Conservation (phyloP, 2,113 vertebrate genomes). For the Sapayoa aenigma region DNA sequence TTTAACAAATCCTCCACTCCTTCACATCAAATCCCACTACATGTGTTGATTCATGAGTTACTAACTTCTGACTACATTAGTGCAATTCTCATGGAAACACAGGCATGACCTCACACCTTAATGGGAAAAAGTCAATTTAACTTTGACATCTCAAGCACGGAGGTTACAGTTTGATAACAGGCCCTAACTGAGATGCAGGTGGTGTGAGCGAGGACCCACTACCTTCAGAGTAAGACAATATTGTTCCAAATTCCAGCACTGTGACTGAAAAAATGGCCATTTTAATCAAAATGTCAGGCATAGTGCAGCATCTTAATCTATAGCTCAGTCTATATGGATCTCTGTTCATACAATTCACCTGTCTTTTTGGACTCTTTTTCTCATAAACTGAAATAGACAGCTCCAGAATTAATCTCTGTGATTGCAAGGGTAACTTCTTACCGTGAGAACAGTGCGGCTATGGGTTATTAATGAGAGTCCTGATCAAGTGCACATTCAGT, state of each 20-base stretch:
- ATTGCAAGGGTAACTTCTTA: conserved; percentile 16
- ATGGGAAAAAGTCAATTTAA: not conserved
- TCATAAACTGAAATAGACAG: not conserved
- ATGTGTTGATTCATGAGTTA: not conserved
- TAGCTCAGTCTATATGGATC: not conserved
- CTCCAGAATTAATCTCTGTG: conserved; percentile 30
- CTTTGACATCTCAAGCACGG: not conserved
- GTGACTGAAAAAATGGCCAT: not conserved
- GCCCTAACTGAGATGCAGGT: not conserved
- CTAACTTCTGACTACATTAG: not conserved
- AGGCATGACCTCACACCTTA: not conserved
- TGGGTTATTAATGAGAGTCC: conserved; percentile 45
- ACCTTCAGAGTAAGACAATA: not conserved
- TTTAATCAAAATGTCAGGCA: not conserved
- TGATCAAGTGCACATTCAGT: conserved; percentile 58
- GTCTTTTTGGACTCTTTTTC: not conserved
- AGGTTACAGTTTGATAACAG: not conserved
- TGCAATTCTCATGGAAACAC: not conserved
- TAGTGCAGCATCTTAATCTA: not conserved
- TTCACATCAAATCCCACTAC: not conserved
- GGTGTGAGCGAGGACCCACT: not conserved
- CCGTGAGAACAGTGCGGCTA: not conserved
- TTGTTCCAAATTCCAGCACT: not conserved
- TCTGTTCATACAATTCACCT: not conserved
- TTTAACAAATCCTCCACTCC: not conserved